Percentiles rank a stretch among this genome's conserved stretches.
phyloP scores from a whole-genome alignment of 2,113 vertebrate genomes.

The Vulpes ferrilata region DNA sequence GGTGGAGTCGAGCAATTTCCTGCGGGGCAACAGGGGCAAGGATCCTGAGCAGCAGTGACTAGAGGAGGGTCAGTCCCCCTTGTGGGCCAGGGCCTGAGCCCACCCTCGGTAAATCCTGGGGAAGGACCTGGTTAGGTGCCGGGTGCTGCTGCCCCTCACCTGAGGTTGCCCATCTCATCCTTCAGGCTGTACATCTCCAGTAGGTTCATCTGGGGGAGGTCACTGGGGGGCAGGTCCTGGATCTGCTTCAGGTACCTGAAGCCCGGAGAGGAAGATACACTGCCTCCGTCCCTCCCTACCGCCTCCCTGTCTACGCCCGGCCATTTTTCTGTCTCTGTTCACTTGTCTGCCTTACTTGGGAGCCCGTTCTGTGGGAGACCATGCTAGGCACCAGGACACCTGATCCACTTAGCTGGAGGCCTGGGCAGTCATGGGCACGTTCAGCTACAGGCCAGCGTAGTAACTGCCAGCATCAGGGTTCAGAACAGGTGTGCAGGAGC shows the following conservation, averaged over 20 bases:
- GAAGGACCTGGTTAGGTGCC: neutral
- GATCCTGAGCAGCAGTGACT: neutral
- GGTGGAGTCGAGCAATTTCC: slow-evolving; percentile 91
- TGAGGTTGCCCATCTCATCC: slow-evolving; percentile 92
- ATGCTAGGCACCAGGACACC: neutral
- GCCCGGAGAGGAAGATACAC: neutral
- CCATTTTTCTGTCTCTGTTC: neutral
- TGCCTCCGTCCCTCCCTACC: neutral
- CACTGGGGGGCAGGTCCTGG: slow-evolving; percentile 88
- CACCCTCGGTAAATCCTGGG: neutral
- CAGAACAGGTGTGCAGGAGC: neutral
- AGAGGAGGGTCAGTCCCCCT: neutral
- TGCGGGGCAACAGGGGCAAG: slow-evolving; percentile 67
- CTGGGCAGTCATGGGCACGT: neutral
- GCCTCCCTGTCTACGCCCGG: too few species aligned
- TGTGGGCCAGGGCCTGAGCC: neutral
- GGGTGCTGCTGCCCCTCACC: slow-evolving; percentile 81
- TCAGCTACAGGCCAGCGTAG: neutral
- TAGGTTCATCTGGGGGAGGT: slow-evolving; percentile 90
- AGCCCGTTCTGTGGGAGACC: neutral
- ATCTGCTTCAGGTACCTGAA: slow-evolving; percentile 95
- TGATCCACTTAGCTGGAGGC: neutral
- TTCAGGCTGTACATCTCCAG: slow-evolving; percentile 91
- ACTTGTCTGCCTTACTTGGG: neutral
- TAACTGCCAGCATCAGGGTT: neutral